Evolutionary conservation across 2,113 vertebrate genomes (phyloP), one percentile per base, ranked within the genome.

Genomic region (Nothoprocta perdicaria): DNA sequence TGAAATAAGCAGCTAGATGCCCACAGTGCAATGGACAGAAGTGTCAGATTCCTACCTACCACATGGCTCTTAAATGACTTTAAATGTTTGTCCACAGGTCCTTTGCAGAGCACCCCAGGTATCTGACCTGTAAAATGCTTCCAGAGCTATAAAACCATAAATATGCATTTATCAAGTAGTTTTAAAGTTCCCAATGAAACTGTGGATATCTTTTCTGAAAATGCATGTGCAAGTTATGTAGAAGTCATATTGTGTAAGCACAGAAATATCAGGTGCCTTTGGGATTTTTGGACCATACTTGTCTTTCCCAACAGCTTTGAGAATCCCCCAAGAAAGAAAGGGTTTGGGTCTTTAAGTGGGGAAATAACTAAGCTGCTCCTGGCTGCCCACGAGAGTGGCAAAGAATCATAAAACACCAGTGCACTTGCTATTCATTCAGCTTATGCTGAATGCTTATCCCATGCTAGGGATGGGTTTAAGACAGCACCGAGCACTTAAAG

Each of bases 31-130:
- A 57, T 2, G 80, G 35, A 60, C 79, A 86, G 79, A 82, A 82
- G 27, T 1, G 2, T 67, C 27, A 77, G 38, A 89, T 92, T 94
- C 85, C 68, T 88, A 69, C 73, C 45, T 73, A 66, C 33, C 74
- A 63, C 23, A 80, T 40, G 21, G 40, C 40, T 84, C 50, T 80
- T 80, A 66, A 92, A 45, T 17, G 40, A 8, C 10, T 66, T 85
- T 74, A 89, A 94, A 57, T 80, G 83, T 91, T 92, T 89, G 72
- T 83, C 88, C 85, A 67, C 33, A 88, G 38, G 19, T 71, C 52
- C 52, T 86, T 63, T 78, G 80, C 12, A 17, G 16, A 85, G 61
- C 11, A 80, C 7, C 46, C 29, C 57, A 61, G 22, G 65, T 91
- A 8, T 72, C 83, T 29, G 31, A 74, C 46, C 88, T 60, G 41